Evolutionary conservation across 1,140 invertebrate species (phyloP), one percentile per base, ranked within the genome.

Genomic region (Ooceraea biroi): DNA sequence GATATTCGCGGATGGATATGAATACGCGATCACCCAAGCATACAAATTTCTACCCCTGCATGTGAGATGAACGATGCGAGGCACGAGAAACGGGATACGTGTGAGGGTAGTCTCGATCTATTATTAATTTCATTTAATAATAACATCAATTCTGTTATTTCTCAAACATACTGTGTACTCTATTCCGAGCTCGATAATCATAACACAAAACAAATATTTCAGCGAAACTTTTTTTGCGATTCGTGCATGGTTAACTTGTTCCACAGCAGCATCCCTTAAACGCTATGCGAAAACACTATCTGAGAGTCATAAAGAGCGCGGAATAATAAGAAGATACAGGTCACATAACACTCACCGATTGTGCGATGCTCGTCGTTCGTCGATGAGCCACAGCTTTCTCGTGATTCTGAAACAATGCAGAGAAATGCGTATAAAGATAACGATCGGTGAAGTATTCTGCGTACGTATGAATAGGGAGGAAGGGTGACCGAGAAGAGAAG

Each of bases 331-430:
- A 55, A 2, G 5, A 52, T 76, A 2, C 1, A 69, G 4, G 11
- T 68, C 30, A 36, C 36, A 57, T 46, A 78, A 57, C 46, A 78
- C 83, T 83, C 46, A 89, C 86, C 86, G 14, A 19, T 22, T 12
- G 11, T 46, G 14, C 3, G 30, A 55, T 17, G 27, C 22, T 19
- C n/a, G 22, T 52, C 14, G 17, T 12, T 12, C 10, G 8, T 17
- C 30, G 48, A 22, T 52, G 72, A 30, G 52, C 27, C 57, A 36
- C 25, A 61, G 48, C 44, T 50, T 36, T 7, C 55, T 30, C 65
- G 44, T 10, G 55, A 80, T 83, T 66, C 36, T 91, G 88, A 87
- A 91, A 91, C 90, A 91, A 82, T 69, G 57, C 36, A 87, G 44
- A 73, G 12, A 80, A 80, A 65, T 25, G 58, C 73, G 50, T 80